Conservation (phyloP, 2,113 vertebrate genomes). For the Oxygymnocypris stewartii region DNA sequence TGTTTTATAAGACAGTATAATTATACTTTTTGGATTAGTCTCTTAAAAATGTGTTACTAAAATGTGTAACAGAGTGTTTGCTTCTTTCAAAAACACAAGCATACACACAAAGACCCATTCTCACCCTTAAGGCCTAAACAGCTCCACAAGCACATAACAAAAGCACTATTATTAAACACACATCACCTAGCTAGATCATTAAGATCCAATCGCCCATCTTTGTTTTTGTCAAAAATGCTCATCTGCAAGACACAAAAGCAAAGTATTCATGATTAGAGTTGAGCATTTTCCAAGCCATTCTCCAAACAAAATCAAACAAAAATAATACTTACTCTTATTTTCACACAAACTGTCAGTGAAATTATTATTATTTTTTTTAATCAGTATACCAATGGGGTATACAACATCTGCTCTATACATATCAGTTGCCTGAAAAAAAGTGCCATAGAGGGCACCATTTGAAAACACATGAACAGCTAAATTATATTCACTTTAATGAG, state of each 20-base stretch:
- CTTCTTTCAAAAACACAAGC: not conserved
- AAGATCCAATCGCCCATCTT: slow-evolving; percentile 91
- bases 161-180: not conserved
- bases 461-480: not conserved
- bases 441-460: no score
- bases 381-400: not conserved
- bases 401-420: not conserved
- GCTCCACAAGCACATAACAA: not conserved
- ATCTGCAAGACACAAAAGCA: slow-evolving; percentile 80
- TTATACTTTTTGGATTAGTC: no score
- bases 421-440: not conserved
- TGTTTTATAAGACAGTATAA: no score
- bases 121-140: not conserved
- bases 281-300: not conserved
- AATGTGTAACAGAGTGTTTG: not conserved
- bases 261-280: not conserved
- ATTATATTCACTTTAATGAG: not conserved
- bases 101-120: not conserved
- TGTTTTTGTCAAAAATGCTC: slow-evolving; percentile 97
- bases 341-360: not conserved
- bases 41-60: no score
- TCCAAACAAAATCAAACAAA: not conserved
- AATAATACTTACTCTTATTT: not conserved
- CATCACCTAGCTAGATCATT: slow-evolving; percentile 91
- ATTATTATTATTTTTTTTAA: no score